phyloP scores from a whole-genome alignment of 1,140 invertebrate species.

The Hetaerina americana region DNA sequence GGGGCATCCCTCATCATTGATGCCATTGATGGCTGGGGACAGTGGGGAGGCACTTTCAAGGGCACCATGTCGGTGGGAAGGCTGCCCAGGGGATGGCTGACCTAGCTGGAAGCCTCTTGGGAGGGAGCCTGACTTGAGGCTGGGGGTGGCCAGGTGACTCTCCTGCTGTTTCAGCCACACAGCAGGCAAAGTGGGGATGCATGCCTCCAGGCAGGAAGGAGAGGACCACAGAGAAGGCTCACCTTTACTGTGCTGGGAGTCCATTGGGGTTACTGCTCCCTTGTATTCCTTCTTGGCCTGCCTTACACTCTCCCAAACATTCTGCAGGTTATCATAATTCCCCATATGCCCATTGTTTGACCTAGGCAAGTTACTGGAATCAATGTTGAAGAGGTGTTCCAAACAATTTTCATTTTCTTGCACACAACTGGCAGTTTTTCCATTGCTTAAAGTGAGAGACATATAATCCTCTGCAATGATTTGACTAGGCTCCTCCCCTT shows the following conservation, averaged over 20 bases:
- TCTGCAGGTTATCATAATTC: conserved; percentile 35
- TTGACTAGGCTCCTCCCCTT: neutral
- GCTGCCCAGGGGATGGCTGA: conserved; percentile 24
- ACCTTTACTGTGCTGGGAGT: neutral
- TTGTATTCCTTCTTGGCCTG: neutral
- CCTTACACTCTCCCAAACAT: conserved; percentile 30
- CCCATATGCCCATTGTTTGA: conserved; percentile 20
- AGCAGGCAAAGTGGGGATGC: conserved; percentile 40
- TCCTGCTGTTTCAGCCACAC: conserved; percentile 46
- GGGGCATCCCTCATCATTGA: conserved; percentile 31
- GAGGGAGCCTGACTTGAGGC: conserved; percentile 57
- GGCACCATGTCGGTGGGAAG: neutral
- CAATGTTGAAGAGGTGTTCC: no score
- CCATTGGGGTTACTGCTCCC: neutral
- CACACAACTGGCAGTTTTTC: conserved; percentile 19
- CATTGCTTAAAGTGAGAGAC: conserved; percentile 32
- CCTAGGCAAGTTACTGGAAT: neutral
- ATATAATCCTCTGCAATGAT: conserved; percentile 33
- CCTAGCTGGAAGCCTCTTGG: conserved; percentile 59
- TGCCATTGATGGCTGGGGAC: conserved; percentile 23
- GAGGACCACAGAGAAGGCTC: neutral
- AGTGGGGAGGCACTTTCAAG: conserved; percentile 7
- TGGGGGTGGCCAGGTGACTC: conserved; percentile 32
- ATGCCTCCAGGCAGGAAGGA: conserved; percentile 18
- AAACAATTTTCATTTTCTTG: no score